These are phyloP conservation scores for Elymnias hypermnestra DNA, from an alignment of 1,140 invertebrate genomes.

Conservation along the genomic window DNA sequence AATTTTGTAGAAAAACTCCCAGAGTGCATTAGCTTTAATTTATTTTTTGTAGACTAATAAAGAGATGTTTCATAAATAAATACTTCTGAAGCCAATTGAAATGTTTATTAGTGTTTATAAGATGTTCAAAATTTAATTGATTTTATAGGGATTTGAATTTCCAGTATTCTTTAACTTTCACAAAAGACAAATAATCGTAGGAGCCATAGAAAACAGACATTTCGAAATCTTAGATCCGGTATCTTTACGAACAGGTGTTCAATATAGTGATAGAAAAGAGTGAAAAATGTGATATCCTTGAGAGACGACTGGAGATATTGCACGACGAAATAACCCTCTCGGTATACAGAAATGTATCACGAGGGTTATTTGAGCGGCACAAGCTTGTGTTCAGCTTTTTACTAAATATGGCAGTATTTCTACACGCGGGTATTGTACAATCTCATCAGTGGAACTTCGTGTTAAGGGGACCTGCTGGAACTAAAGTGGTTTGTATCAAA, in stretches of 20 bases:
- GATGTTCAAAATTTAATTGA: too few relatives aligned
- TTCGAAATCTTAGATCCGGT: too few relatives aligned
- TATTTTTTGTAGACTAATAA: too few relatives aligned
- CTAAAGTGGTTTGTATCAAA: conserved; percentile 62
- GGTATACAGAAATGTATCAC: conserved; percentile 91
- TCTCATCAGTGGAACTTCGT: conserved; percentile 84
- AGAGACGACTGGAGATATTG: conserved; percentile 80
- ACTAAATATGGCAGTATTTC: conserved; percentile 85
- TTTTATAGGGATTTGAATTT: too few relatives aligned
- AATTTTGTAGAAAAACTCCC: too few relatives aligned
- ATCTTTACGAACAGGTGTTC: conserved; percentile 80
- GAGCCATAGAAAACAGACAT: too few relatives aligned
- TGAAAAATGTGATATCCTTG: conserved; percentile 80
- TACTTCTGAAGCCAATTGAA: too few relatives aligned
- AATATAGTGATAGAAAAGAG: conserved; percentile 84
- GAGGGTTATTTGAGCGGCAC: conserved; percentile 92
- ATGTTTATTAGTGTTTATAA: too few relatives aligned
- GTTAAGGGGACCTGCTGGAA: conserved; percentile 80
- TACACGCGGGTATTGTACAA: conserved; percentile 77
- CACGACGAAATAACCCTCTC: conserved; percentile 86
- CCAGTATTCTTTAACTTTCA: too few relatives aligned
- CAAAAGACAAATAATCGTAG: too few relatives aligned
- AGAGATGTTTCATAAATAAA: too few relatives aligned
- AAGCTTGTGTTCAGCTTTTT: conserved; percentile 93
- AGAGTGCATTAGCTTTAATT: too few relatives aligned